A percentile compares a stretch with the other conserved stretches of the same genome.
phyloP scores from a whole-genome alignment of 92 coral and sea anemone genomes.

The Anthopleura xanthogrammica region DNA sequence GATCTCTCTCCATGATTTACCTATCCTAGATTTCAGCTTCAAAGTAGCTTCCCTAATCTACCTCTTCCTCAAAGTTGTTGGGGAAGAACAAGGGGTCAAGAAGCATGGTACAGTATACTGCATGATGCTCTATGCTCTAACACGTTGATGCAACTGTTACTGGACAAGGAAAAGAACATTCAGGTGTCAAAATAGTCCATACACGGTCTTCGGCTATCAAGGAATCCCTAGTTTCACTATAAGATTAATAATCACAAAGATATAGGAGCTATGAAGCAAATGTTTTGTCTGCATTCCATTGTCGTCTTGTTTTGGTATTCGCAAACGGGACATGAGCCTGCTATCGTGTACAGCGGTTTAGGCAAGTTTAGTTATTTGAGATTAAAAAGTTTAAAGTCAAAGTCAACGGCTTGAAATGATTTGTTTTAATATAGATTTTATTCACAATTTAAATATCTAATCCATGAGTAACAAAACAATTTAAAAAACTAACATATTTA shows the following conservation, averaged over 20 bases:
- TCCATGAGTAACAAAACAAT: no score
- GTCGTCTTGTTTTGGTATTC: slow-evolving; percentile 15
- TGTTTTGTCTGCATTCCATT: slow-evolving; percentile 17
- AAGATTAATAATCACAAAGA: background rate
- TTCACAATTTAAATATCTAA: background rate
- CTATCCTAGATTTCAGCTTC: background rate
- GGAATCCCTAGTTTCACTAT: background rate
- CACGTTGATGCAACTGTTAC: background rate
- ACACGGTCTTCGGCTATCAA: background rate
- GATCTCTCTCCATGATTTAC: slow-evolving; percentile 77
- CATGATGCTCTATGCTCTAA: background rate
- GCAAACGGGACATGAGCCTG: slow-evolving; percentile 16
- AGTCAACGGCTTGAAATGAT: background rate
- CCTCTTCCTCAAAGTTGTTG: background rate
- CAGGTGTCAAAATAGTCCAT: background rate
- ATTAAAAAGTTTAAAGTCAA: background rate
- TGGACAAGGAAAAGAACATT: background rate
- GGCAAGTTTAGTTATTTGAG: background rate
- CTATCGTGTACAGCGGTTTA: slow-evolving; percentile 11
- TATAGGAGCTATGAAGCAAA: background rate
- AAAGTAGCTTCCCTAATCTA: background rate
- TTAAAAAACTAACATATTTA: background rate
- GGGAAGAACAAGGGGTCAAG: background rate
- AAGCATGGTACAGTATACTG: background rate
- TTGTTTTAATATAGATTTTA: background rate